phyloP scores from a whole-genome alignment of 2,113 vertebrate genomes.

The Grallaria varia region DNA sequence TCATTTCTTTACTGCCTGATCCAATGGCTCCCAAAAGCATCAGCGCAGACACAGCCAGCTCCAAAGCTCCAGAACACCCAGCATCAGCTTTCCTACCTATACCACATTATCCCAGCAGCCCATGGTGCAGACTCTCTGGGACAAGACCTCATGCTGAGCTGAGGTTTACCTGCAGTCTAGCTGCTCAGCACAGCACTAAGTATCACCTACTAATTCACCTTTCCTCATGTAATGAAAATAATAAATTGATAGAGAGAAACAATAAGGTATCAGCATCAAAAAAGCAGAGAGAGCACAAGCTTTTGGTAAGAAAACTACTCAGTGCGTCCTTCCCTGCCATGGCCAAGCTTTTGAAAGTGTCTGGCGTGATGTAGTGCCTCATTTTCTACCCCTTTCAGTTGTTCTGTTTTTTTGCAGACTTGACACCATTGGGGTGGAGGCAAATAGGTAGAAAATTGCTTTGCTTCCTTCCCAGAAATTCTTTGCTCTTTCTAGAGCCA shows the following conservation, averaged over 20 bases:
- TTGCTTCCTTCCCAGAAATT: background rate
- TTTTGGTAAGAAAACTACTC: conserved; percentile 1
- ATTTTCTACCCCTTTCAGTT: background rate
- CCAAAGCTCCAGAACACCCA: background rate
- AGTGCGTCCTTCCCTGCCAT: conserved; percentile 2
- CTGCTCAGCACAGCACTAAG: conserved; percentile 42
- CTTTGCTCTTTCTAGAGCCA: background rate
- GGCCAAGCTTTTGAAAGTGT: background rate
- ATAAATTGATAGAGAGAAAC: conserved; percentile 13
- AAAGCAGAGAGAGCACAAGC: conserved; percentile 9
- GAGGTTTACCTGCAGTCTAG: background rate
- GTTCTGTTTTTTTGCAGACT: background rate
- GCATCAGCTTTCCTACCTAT: background rate
- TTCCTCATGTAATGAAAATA: background rate
- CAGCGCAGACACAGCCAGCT: background rate
- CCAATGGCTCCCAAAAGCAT: background rate
- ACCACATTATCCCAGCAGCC: rapidly evolving
- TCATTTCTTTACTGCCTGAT: background rate
- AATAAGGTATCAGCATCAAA: conserved; percentile 39
- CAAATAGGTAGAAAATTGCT: background rate
- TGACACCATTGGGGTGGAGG: background rate
- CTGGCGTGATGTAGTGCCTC: conserved; percentile 2
- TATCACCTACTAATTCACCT: conserved; percentile 12
- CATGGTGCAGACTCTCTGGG: too few species aligned
- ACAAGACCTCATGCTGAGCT: background rate